Conservation (phyloP, 1,140 invertebrate genomes). For the Lepidotrigona ventralis region DNA sequence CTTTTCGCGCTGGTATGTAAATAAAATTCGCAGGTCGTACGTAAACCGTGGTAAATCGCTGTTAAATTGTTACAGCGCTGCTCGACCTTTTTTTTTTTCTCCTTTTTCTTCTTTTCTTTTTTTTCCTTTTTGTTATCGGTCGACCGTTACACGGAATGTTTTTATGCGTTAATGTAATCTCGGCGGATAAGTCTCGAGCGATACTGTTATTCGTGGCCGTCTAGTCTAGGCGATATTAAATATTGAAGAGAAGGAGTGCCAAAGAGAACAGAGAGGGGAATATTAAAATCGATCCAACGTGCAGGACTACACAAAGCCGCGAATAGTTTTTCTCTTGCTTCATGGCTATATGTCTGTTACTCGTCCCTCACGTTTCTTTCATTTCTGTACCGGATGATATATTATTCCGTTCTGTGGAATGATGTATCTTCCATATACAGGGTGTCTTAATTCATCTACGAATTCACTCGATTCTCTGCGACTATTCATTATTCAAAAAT, state of each 20-base stretch:
- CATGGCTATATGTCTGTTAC: constrained; percentile 4
- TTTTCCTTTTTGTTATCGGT: neutral
- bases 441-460: too few species aligned
- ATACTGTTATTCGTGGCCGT: constrained; percentile 23
- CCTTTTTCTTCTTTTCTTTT: too few species aligned
- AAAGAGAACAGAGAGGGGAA: neutral
- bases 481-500: too few species aligned
- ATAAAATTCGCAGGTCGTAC: constrained; percentile 17
- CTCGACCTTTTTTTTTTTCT: too few species aligned
- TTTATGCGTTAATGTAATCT: constrained; percentile 20
- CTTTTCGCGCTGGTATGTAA: constrained; percentile 1
- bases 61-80: neutral
- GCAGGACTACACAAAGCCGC: neutral
- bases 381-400: neutral
- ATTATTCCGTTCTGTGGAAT: neutral
- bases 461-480: too few species aligned
- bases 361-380: neutral
- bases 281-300: constrained; percentile 28
- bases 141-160: neutral
- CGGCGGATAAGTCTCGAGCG: constrained; percentile 6
- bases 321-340: neutral
- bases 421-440: too few species aligned
- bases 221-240: constrained; percentile 26
- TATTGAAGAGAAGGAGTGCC: neutral
- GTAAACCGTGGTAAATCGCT: neutral